Evolutionary conservation across 1,140 invertebrate species (phyloP).

Genomic region (Tetraneura akinire): DNA sequence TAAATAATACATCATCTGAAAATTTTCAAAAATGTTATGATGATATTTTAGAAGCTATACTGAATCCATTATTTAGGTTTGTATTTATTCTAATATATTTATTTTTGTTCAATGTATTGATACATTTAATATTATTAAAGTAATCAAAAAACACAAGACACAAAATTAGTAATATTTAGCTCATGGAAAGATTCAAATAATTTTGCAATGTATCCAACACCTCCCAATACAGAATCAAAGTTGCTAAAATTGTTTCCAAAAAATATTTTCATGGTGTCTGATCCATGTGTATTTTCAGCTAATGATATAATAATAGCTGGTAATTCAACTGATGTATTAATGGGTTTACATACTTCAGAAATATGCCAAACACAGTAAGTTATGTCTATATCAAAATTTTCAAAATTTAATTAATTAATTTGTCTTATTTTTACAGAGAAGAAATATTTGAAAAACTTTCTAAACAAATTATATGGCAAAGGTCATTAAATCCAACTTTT

Average conservation of each 20-base stretch:
- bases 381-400: neutral
- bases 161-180: constrained; percentile 8
- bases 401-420: neutral
- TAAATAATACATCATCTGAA: constrained; percentile 18
- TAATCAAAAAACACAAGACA: neutral
- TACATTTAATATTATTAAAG: neutral
- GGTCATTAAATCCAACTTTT: constrained; percentile 22
- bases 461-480: constrained; percentile 23
- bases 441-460: constrained; percentile 24
- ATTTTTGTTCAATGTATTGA: neutral
- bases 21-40: constrained; percentile 32
- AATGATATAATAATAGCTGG: constrained; percentile 28
- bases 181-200: constrained; percentile 23
- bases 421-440: constrained; percentile 23
- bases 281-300: constrained; percentile 11
- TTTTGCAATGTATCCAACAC: constrained; percentile 29
- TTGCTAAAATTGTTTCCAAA: neutral
- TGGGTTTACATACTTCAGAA: constrained; percentile 18
- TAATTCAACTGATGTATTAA: constrained; percentile 20
- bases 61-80: constrained; percentile 31
- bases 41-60: constrained; percentile 21
- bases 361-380: constrained; percentile 22
- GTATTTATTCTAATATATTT: neutral
- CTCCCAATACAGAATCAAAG: neutral
- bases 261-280: constrained; percentile 17